Conservation (phyloP, 2,797 vertebrate genomes). For the Choloepus didactylus region DNA sequence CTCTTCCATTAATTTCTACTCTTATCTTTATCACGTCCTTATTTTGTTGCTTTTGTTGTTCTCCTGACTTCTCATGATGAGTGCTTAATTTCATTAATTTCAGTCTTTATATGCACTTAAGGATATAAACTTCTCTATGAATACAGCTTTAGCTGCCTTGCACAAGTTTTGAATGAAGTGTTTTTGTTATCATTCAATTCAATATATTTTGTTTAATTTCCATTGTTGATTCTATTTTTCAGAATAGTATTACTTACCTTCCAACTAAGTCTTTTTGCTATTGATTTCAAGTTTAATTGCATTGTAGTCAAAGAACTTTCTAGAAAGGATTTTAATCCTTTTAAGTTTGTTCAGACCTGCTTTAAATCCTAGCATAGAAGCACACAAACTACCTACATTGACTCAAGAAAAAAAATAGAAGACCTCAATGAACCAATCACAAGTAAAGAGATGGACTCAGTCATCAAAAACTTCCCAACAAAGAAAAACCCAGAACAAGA, state of each 20-base stretch:
- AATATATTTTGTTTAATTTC: conserved; percentile 27
- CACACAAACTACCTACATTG: no score
- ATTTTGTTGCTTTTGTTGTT: conserved; percentile 21
- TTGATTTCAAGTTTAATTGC: conserved; percentile 7
- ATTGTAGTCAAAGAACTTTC: neutral
- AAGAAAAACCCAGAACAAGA: no score
- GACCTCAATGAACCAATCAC: no score
- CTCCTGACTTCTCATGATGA: conserved; percentile 37
- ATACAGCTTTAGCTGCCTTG: neutral
- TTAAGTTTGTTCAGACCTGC: conserved; percentile 43
- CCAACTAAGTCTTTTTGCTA: neutral
- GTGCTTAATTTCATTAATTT: neutral
- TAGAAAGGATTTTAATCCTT: neutral
- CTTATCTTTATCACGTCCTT: neutral
- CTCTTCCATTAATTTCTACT: conserved; percentile 21
- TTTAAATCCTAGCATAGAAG: neutral
- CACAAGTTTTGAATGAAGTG: conserved; percentile 29
- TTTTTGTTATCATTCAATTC: neutral
- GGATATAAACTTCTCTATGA: conserved; percentile 13
- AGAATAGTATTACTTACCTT: conserved; percentile 42
- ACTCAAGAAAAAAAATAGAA: no score
- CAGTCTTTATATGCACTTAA: conserved; percentile 8
- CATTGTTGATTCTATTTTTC: neutral
- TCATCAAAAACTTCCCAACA: no score
- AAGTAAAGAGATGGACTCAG: no score